Evolutionary conservation across 2,113 vertebrate species (phyloP), one percentile per base, ranked within the genome.

Genomic region (Pionites leucogaster): DNA sequence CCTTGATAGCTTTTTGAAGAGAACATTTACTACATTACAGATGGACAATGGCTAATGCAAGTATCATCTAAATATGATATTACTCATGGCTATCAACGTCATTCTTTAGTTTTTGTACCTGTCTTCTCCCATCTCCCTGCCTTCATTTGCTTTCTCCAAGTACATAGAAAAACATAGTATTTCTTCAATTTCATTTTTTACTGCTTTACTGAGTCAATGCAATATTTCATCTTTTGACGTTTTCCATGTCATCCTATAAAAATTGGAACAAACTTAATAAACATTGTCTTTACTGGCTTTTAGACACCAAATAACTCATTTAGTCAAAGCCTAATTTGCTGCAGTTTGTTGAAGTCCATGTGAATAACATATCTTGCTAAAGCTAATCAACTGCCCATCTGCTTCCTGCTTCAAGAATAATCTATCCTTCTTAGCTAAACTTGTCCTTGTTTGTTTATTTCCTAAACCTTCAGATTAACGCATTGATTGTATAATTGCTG

Each of bases 301-400:
- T 86, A 27, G 60, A 75, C 64, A 83, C 50, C 29, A 35, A 70
- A 65, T 62, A 65, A 41, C 35, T 90, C 42, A 65, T 71, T 93
- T 93, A 88, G 37, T 50, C 25, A 78, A 83, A 93, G 55, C 16
- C 59, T 81, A 68, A 71, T 88, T 80, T 78, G 46, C 52, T 78
- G 68, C 86, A 90, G 35, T 77, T 86, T 90, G 74, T 57, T 91
- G 53, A 93, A 71, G 55, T 55, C 76, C 18, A 10, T 25, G 47
- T 59, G 64, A 94, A 91, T 74, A 93, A 78, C 33, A 22, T 63
- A 44, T 80, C 88, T 68, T 70, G 33, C 76, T 86, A 80, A 80
- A 83, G 29, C 15, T 92, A 92, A 96, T 93, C 50, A 95, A 93
- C 60, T 75, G 50, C 64, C 52, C 29, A 92, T 96, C 93, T 93